A percentile compares a stretch with the other conserved stretches of the same genome.
These are phyloP conservation scores for Chymomyza procnemis DNA, from an alignment of 2,888 invertebrate species.

Conservation along the genomic window DNA sequence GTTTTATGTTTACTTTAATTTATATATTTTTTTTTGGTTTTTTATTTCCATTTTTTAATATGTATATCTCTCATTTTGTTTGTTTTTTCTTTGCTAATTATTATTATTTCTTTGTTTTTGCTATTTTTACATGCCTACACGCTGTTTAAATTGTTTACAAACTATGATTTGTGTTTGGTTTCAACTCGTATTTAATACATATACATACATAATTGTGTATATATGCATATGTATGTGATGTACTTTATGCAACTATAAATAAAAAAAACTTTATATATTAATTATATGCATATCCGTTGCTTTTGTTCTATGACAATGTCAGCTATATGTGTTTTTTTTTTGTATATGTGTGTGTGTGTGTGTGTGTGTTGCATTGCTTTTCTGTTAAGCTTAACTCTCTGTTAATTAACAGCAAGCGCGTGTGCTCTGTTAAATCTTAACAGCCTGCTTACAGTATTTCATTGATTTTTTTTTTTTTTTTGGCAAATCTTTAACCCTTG, in stretches of 20 bases:
- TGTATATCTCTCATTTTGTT: conserved; percentile 30
- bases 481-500: no score
- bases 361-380: no score
- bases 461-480: no score
- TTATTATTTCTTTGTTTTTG: no score
- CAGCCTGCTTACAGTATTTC: no score
- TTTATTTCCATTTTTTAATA: conserved; percentile 28
- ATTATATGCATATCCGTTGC: not conserved
- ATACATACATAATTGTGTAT: conserved; percentile 53
- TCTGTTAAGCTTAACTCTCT: not conserved
- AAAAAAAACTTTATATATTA: not conserved
- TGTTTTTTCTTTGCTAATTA: conserved; percentile 39
- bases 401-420: not conserved
- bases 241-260: not conserved
- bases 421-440: no score
- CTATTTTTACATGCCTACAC: conserved; percentile 46
- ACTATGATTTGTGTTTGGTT: conserved; percentile 44
- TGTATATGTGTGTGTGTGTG: conserved; percentile 8
- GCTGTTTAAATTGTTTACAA: conserved; percentile 35
- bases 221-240: conserved; percentile 45
- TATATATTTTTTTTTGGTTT: conserved; percentile 20
- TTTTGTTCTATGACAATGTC: not conserved
- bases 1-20: conserved; percentile 28
- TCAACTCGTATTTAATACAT: conserved; percentile 34
- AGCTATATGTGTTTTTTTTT: conserved; percentile 4